Base-by-base conservation (phyloP, 2,797 vertebrate genomes). In the Hipposideros larvatus region DNA sequence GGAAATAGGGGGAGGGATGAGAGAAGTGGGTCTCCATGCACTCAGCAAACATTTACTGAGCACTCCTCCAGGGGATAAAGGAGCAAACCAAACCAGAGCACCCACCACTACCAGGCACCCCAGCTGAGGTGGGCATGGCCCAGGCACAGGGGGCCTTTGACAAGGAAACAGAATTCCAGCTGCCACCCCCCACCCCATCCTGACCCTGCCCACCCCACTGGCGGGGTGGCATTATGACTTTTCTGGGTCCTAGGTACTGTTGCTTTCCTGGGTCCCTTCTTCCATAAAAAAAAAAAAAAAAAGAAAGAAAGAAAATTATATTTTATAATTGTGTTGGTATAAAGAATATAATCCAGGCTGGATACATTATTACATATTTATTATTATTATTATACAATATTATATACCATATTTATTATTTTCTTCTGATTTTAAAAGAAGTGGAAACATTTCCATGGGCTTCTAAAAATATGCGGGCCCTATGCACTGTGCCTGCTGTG, bases 191-290 rank as follows among this genome's bases (percentile, higher is more conserved):
- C 28, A 48, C n/a, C 3, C 4, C 28, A 73, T 18, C 59, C 77
- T 57, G 16, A 70, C 48, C 11, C n/a, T 43, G 19, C 48, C 28
- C 34, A 57, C 37, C n/a, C 14, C 66, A 71, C 9, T 18, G n/a
- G 11, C 98, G 99, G 87, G 99, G 98, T 59, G 99, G 99, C 46
- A 99, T 98, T 82, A 99, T 99, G 99, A 0, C 98, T 99, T 97
- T 99, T 98, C 0, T 99, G 99, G 95, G 99, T 99, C 70, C 97
- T 97, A 89, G 99, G 98, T 95, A 99, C 98, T 96, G 43, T 10
- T 28, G 24, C 65, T 63, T 82, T 90, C 79, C 46, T 91, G 80
- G 41, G 18, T 4, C 11, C 14, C 55, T 88, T 79, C 59, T n/a
- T 57, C 53, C 15, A 31, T n/a, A 83, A 93, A 46, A 82, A 63